Base-by-base conservation (phyloP, 2,113 vertebrate genomes). In the Hyperoodon ampullatus region DNA sequence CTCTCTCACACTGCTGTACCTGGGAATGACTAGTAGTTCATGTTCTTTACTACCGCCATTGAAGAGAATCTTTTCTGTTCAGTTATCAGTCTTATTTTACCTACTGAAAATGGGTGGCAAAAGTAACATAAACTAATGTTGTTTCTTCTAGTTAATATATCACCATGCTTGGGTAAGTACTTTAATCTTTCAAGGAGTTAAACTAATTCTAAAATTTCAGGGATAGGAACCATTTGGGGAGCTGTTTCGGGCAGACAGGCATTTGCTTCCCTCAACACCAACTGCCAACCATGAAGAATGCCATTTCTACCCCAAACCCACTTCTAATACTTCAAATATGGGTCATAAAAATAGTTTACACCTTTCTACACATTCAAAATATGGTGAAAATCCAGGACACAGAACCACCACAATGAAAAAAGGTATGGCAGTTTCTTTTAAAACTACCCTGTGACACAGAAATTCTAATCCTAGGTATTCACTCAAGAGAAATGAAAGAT, bases 271-370 rank as follows among this genome's bases (percentile, higher is more conserved):
- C 44, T 93, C 72, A 94, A 82, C 9, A 93, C 68, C 70, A 95
- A 68, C 16, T 81, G 63, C 58, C 55, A 91, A 88, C 58, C 2
- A n/a, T 66, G 50, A 97, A 87, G 24, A 81, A 93, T 58, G 68
- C 26, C 33, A 39, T 71, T 75, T 96, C 83, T 87, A 96, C 65
- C 58, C 88, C 82, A 95, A 96, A 82, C n/a, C 85, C 55, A 94
- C 61, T 93, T 92, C 35, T 96, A 92, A 30, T 84, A 93, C 74
- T 95, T 91, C 70, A 95, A 95, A 90, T 66, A 80, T 33, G 86
- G 65, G 75, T 77, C 92, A 95, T 88, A 97, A 98, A 97, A 94
- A 89, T 87, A 87, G 89, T 71, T 91, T 82, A 97, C 47, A 95
- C n/a, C 42, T 93, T 97, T 89, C 82, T 93, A 96, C 83, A 96